A percentile compares a stretch with the other conserved stretches of the same genome.
Evolutionary conservation across 2,888 invertebrate genomes (phyloP).

Genomic region (Odontocerum albicorne): DNA sequence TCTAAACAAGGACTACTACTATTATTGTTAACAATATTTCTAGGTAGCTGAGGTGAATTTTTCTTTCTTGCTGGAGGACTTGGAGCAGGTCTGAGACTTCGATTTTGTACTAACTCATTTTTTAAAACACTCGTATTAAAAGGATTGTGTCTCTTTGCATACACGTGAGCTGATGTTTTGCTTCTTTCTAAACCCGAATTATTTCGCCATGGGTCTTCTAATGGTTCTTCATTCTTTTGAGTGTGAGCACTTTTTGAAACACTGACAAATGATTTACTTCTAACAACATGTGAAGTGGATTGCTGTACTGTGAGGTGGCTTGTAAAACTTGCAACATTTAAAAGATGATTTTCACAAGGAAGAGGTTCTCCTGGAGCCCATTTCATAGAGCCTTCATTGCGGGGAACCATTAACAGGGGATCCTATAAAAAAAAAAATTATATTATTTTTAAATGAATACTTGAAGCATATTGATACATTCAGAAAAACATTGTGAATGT

Average conservation of each 20-base stretch:
- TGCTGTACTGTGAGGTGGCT: conserved; percentile 52
- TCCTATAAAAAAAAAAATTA: conserved; percentile 50
- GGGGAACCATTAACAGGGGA: conserved; percentile 61
- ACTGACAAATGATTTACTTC: conserved; percentile 30
- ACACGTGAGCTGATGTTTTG: conserved; percentile 48
- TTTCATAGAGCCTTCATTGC: conserved; percentile 60
- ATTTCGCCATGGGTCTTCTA: conserved; percentile 39
- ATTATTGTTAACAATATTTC: conserved; percentile 4
- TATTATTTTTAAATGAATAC: too few relatives aligned
- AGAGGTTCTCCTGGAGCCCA: conserved; percentile 55
- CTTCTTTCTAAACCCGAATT: conserved; percentile 49
- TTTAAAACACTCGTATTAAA: conserved; percentile 49
- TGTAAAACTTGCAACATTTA: conserved; percentile 47
- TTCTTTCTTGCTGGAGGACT: conserved; percentile 53
- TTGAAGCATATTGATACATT: background rate
- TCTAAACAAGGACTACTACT: conserved; percentile 7
- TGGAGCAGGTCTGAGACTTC: conserved; percentile 50
- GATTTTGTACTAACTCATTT: conserved; percentile 40
- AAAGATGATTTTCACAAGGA: conserved; percentile 40
- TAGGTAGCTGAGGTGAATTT: conserved; percentile 43
- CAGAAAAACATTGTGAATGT: too few relatives aligned
- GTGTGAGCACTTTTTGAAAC: conserved; percentile 38
- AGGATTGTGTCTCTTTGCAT: conserved; percentile 34
- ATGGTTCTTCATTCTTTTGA: conserved; percentile 36
- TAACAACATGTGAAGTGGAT: conserved; percentile 47